Evolutionary conservation across 1,140 invertebrate species (phyloP).

Genomic region (Drosophila suzukii): DNA sequence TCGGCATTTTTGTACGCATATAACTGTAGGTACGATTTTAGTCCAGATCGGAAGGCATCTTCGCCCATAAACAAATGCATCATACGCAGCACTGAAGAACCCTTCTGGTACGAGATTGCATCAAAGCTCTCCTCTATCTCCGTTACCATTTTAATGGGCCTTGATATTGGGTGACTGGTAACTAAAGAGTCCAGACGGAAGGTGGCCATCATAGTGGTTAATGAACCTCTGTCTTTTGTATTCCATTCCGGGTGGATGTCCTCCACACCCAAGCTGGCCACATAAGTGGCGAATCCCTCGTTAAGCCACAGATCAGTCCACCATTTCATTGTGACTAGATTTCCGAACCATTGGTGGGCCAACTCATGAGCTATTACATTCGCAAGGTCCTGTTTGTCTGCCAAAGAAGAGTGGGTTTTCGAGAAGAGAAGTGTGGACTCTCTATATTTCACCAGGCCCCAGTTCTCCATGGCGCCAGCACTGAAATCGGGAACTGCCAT

Average conservation of each 20-base stretch:
- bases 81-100: constrained; percentile 92
- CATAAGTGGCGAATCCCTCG: constrained; percentile 93
- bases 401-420: constrained; percentile 85
- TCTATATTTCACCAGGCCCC: constrained; percentile 86
- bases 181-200: constrained; percentile 86
- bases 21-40: constrained; percentile 87
- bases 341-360: constrained; percentile 92
- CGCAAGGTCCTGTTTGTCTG: constrained; percentile 87
- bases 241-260: constrained; percentile 87
- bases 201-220: constrained; percentile 85
- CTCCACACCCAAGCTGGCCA: constrained; percentile 86
- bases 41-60: constrained; percentile 88
- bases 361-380: constrained; percentile 90
- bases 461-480: constrained; percentile 90
- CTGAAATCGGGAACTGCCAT: constrained; percentile 92
- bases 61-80: constrained; percentile 94
- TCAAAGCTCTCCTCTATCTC: constrained; percentile 95
- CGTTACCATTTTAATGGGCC: constrained; percentile 87
- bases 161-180: constrained; percentile 87
- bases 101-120: constrained; percentile 94
- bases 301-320: constrained; percentile 95
- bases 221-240: constrained; percentile 87
- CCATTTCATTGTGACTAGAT: constrained; percentile 92
- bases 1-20: constrained; percentile 89
- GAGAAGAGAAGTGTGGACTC: constrained; percentile 68